These are phyloP conservation scores for Nasonovia ribisnigri DNA, from an alignment of 2,888 invertebrate species.

Conservation along the genomic window DNA sequence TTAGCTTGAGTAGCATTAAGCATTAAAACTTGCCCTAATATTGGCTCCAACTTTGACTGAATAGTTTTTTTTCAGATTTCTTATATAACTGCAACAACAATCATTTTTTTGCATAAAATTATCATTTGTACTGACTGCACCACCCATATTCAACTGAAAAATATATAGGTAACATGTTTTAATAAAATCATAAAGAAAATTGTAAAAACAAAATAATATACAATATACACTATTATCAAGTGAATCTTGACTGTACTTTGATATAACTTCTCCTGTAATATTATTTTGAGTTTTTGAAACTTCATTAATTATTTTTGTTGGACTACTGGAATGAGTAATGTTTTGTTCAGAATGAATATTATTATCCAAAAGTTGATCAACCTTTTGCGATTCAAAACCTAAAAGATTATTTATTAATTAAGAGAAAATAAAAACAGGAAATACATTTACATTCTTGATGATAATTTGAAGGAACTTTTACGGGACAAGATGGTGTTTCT, in stretches of 20 bases:
- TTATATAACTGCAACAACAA: neutral
- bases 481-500: neutral
- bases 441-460: neutral
- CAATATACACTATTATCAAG: neutral
- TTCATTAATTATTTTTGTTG: neutral
- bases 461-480: neutral
- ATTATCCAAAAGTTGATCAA: neutral
- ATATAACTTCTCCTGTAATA: neutral
- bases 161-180: neutral
- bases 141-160: neutral
- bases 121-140: neutral
- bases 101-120: conserved; percentile 10
- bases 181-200: neutral
- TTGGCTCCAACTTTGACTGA: neutral
- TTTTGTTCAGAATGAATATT: neutral
- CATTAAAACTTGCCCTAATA: neutral
- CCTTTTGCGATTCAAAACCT: neutral
- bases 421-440: neutral
- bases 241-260: neutral
- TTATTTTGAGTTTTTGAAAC: neutral
- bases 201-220: neutral
- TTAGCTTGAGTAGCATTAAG: neutral
- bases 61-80: neutral
- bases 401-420: conserved; percentile 5
- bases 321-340: neutral